Conservation (phyloP, 30 jellyfish, hydroid and myxozoan species). For the Mastigias papua region DNA sequence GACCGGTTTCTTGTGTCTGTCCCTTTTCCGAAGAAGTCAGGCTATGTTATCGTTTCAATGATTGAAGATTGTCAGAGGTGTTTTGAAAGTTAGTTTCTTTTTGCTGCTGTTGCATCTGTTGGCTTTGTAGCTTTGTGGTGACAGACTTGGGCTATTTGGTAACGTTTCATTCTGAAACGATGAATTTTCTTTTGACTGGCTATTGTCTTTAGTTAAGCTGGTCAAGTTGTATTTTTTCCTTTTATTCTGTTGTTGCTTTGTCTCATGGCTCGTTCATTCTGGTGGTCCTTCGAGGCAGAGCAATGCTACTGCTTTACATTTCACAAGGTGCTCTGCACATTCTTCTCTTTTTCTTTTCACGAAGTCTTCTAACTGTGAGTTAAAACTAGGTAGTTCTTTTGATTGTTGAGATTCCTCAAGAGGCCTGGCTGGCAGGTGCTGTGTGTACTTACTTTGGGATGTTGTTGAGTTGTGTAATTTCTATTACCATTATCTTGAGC, state of each 20-base stretch:
- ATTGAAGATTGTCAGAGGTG: slow-evolving; percentile 11
- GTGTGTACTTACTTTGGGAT: too few species aligned
- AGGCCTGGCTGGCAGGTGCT: too few species aligned
- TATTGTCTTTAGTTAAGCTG: neutral
- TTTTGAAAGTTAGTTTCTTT: neutral
- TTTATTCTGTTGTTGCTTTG: neutral
- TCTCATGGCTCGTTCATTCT: neutral
- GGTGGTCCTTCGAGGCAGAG: neutral
- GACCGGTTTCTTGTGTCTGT: neutral
- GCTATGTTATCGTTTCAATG: neutral
- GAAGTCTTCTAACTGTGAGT: neutral
- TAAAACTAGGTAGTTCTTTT: too few species aligned
- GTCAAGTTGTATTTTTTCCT: neutral
- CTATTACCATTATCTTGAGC: too few species aligned
- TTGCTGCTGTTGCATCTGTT: neutral
- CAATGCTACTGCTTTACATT: neutral
- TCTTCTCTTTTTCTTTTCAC: neutral
- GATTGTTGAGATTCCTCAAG: too few species aligned
- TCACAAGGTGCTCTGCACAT: neutral
- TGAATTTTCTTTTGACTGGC: neutral
- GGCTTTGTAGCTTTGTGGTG: slow-evolving; percentile 1
- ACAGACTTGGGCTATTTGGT: neutral
- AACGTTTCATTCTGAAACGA: neutral
- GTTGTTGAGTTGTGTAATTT: too few species aligned
- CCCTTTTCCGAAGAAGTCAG: neutral